Evolutionary conservation across 2,113 vertebrate species (phyloP).

Genomic region (Corythaeola cristata): DNA sequence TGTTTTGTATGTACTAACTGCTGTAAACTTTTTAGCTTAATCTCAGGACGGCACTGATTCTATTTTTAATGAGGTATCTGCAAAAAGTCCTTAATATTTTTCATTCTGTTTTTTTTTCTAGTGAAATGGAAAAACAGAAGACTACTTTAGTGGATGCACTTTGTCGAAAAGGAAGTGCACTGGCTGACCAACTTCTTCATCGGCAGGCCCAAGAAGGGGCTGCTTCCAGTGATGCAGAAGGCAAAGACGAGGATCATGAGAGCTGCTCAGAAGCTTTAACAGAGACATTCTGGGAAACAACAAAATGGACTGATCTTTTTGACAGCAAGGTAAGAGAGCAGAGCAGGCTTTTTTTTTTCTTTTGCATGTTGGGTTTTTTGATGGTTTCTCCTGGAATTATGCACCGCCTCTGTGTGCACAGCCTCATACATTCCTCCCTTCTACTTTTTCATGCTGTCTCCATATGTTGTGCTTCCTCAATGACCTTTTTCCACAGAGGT

Average conservation of each 20-base stretch:
- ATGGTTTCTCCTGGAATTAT: neutral
- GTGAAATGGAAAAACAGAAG: constrained; percentile 99
- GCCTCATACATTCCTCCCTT: neutral
- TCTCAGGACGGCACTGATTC: neutral
- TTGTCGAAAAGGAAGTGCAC: constrained; percentile 90
- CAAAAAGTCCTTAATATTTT: neutral
- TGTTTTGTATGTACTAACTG: neutral
- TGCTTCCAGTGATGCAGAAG: constrained; percentile 74
- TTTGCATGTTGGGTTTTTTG: neutral
- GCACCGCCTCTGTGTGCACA: neutral
- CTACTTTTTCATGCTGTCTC: neutral
- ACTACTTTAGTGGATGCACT: constrained; percentile 90
- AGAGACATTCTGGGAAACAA: constrained; percentile 93
- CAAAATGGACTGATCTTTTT: constrained; percentile 94
- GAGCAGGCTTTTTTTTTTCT: neutral
- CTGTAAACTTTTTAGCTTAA: neutral
- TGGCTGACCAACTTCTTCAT: constrained; percentile 90
- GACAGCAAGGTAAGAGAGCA: constrained; percentile 87
- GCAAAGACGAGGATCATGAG: constrained; percentile 83
- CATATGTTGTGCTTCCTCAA: neutral
- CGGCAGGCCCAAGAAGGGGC: constrained; percentile 82
- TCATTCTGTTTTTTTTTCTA: constrained; percentile 36
- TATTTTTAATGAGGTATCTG: neutral
- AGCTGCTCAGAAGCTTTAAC: constrained; percentile 77
- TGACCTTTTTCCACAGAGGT: neutral